Base-by-base conservation (phyloP, 2,888 invertebrate genomes). In the Drosophila siamana region DNA sequence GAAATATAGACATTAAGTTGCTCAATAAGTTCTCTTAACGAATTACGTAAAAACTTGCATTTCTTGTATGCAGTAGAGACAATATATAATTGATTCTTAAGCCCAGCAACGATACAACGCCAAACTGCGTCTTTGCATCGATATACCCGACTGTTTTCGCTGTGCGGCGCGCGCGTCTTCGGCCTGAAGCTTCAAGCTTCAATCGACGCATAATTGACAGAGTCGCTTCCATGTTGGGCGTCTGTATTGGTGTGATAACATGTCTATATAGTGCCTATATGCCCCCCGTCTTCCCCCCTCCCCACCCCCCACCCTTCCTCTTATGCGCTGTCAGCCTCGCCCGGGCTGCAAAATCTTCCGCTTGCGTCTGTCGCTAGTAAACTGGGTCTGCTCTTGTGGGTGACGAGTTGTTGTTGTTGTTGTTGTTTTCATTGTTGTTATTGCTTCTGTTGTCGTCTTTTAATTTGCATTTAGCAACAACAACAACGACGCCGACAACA, bases 401-500 rank as follows among this genome's bases (percentile, higher is more conserved):
- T 82, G 79, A 69, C n/a, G 67, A 64, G 55, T 63, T 68, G 44
- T 33, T 66, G 16, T 33, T 67, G 43, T 6, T 55, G 65, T 71
- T 68, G 55, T 63, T 68, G 44, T 33, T 66, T 16, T 33, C 67
- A 47, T 6, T 55, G 65, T 46, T 61, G 61, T n/a, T 33, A n/a
- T 33, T 38, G 36, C 36, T 38, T 5, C 50, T 67, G 62, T 48
- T 73, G 67, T 67, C 50, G 73, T 71, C 68, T 76, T 69, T 78
- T 77, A 82, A 84, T 84, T 84, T 84, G 83, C 86, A 84, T 84
- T 80, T 72, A 86, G 67, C 69, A 78, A 70, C 66, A 41, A 38
- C 55, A 33, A n/a, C 26, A 44, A 15, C 56, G 40, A 46, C 52
- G 46, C 33, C 60, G 55, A 26, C 48, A 47, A 60, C 65, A 62